A percentile compares a stretch with the other conserved stretches of the same genome.
phyloP scores from a whole-genome alignment of 2,797 vertebrate species.

The Hippocampus kuda region DNA sequence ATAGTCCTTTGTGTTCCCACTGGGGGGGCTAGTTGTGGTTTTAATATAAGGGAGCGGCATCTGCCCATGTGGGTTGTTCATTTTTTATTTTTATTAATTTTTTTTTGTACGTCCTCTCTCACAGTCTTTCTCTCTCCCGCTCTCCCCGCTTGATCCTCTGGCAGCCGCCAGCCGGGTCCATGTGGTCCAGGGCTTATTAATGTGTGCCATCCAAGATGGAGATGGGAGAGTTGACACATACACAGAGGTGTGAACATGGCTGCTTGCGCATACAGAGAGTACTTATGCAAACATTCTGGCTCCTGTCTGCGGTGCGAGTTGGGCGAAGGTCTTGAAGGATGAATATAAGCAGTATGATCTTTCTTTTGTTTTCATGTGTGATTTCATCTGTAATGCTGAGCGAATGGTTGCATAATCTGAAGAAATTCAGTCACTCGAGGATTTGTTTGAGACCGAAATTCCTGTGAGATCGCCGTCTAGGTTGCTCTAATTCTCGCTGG shows the following conservation, averaged over 20 bases:
- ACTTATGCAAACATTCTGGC: constrained; percentile 38
- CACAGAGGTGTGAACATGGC: constrained; percentile 49
- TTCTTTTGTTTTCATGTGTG: neutral
- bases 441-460: constrained; percentile 26
- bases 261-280: constrained; percentile 31
- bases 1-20: neutral
- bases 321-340: neutral
- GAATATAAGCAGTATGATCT: neutral
- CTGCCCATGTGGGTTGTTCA: neutral
- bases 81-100: no score
- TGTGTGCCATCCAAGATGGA: constrained; percentile 24
- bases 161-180: constrained; percentile 37
- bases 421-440: neutral
- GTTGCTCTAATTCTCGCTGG: constrained; percentile 42
- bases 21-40: neutral
- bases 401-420: constrained; percentile 2
- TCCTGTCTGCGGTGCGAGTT: neutral
- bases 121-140: neutral
- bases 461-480: constrained; percentile 28
- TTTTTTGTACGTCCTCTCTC: neutral
- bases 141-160: constrained; percentile 26
- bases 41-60: neutral
- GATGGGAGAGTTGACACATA: constrained; percentile 44
- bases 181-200: constrained; percentile 27
- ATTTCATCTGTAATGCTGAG: constrained; percentile 1